phyloP scores from a whole-genome alignment of 2,888 invertebrate genomes.

The Stenchaetothrips biformis region DNA sequence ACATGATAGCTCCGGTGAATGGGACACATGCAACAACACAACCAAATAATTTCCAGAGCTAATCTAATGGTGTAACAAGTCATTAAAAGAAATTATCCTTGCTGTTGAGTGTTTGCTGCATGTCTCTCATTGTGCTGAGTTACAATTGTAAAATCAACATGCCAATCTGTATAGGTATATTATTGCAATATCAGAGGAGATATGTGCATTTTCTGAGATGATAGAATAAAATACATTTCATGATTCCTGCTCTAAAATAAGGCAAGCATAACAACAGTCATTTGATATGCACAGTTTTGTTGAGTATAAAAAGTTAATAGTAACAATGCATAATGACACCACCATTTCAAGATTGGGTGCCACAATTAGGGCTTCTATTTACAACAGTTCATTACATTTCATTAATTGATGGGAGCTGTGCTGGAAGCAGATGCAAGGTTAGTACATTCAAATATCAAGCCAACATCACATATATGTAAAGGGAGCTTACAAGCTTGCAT shows the following conservation, averaged over 20 bases:
- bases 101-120: background rate
- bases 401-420: conserved; percentile 6
- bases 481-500: too few species aligned
- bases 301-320: conserved; percentile 22
- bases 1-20: background rate
- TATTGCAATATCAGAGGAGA: background rate
- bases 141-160: background rate
- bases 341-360: background rate
- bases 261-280: conserved; percentile 13
- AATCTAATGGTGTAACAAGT: background rate
- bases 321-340: background rate
- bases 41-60: background rate
- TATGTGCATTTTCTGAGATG: conserved; percentile 7
- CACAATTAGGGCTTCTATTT: background rate
- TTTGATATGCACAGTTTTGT: conserved; percentile 22
- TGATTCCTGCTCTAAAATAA: background rate
- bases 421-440: background rate
- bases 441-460: background rate
- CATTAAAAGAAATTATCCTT: background rate
- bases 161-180: background rate
- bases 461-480: too few species aligned
- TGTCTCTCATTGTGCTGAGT: background rate
- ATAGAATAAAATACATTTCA: background rate
- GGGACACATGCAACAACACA: background rate
- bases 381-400: background rate